phyloP scores from a whole-genome alignment of 1,140 invertebrate genomes.

The Venturia canescens region DNA sequence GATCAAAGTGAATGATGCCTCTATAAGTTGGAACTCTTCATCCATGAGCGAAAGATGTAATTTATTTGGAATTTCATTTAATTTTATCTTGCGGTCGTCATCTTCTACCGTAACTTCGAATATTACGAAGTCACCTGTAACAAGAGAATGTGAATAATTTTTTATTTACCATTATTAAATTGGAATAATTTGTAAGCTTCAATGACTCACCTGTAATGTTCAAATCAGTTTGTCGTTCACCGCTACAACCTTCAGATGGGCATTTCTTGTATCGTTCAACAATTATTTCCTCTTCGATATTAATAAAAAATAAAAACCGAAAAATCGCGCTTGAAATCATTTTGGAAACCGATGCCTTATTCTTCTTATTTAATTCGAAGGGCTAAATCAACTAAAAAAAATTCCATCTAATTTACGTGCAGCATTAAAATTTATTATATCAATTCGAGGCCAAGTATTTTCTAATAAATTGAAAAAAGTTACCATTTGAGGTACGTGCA shows the following conservation, averaged over 20 bases:
- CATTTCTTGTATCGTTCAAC: background rate
- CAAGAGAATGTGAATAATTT: slow-evolving; percentile 8
- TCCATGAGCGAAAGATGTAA: slow-evolving; percentile 30
- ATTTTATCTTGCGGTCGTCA: background rate
- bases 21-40: slow-evolving; percentile 8
- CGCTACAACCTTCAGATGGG: background rate
- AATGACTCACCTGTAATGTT: slow-evolving; percentile 2
- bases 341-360: too few species aligned
- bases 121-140: slow-evolving; percentile 35
- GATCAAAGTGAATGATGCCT: slow-evolving; percentile 32
- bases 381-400: too few species aligned
- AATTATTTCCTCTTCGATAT: slow-evolving; percentile 4
- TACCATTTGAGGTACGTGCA: too few species aligned
- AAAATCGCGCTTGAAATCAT: too few species aligned
- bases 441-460: too few species aligned
- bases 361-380: too few species aligned
- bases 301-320: too few species aligned
- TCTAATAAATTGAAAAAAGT: too few species aligned
- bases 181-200: background rate
- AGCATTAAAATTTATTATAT: too few species aligned
- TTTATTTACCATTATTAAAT: background rate
- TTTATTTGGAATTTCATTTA: slow-evolving; percentile 1
- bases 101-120: slow-evolving; percentile 12
- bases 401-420: too few species aligned
- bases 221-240: background rate